A percentile compares a stretch with the other conserved stretches of the same genome.
phyloP scores from a whole-genome alignment of 2,888 invertebrate species.

The Thalpophila matura region DNA sequence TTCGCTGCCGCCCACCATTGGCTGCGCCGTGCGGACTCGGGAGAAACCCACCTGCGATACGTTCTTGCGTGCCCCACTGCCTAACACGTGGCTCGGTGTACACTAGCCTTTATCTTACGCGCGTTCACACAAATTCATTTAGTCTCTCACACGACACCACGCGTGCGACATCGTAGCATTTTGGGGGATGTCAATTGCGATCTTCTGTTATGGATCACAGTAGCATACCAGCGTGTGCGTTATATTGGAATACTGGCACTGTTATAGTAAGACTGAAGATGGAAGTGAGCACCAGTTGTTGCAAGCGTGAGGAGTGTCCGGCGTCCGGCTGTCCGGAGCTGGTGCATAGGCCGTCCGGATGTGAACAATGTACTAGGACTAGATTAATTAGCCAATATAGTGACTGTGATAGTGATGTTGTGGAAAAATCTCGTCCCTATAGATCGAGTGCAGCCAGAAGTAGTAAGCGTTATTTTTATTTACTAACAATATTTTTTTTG shows the following conservation, averaged over 20 bases:
- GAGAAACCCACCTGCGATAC: constrained; percentile 78
- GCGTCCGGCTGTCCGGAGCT: constrained; percentile 65
- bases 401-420: constrained; percentile 88
- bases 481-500: constrained; percentile 28
- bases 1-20: constrained; percentile 75
- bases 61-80: constrained; percentile 78
- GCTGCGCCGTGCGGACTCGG: constrained; percentile 68
- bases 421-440: constrained; percentile 81
- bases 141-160: constrained; percentile 87
- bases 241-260: constrained; percentile 81
- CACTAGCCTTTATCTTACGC: constrained; percentile 85
- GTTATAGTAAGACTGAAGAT: constrained; percentile 84
- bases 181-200: constrained; percentile 84
- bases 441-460: constrained; percentile 83
- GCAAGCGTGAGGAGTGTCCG: constrained; percentile 67
- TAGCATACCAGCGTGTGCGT: constrained; percentile 83
- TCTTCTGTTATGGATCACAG: constrained; percentile 84
- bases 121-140: constrained; percentile 85
- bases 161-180: constrained; percentile 83
- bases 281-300: constrained; percentile 73
- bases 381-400: constrained; percentile 84
- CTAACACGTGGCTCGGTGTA: constrained; percentile 78
- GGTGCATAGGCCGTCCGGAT: constrained; percentile 75
- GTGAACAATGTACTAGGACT: constrained; percentile 86
- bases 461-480: constrained; percentile 80